phyloP scores from a whole-genome alignment of 2,797 vertebrate genomes.

The Monodelphis domestica region DNA sequence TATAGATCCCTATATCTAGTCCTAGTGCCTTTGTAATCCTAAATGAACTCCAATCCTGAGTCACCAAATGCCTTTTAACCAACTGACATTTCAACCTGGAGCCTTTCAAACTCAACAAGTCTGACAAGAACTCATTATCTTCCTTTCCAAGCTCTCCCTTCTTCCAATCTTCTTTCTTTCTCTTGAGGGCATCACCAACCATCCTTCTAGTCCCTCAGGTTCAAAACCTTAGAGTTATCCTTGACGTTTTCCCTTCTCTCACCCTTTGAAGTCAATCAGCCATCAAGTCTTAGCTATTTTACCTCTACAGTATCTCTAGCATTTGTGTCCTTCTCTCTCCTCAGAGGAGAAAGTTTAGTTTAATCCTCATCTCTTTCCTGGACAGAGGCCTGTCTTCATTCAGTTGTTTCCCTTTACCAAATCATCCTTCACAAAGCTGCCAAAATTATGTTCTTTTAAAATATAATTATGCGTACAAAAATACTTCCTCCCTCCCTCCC shows the following conservation, averaged over 20 bases:
- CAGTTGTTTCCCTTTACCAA: too few species aligned
- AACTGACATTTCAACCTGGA: neutral
- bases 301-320: too few species aligned
- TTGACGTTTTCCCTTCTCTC: neutral
- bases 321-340: too few species aligned
- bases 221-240: neutral
- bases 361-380: too few species aligned
- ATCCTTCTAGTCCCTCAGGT: neutral
- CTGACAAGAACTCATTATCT: neutral
- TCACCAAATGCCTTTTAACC: neutral
- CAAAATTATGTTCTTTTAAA: too few species aligned
- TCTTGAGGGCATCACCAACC: neutral
- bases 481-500: too few species aligned
- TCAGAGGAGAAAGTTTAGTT: too few species aligned
- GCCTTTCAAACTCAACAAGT: neutral
- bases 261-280: neutral
- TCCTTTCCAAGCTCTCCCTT: neutral
- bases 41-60: neutral
- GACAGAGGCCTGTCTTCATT: too few species aligned
- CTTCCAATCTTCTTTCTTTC: neutral
- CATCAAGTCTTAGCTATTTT: too few species aligned
- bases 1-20: neutral
- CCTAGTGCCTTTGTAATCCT: neutral
- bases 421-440: too few species aligned
- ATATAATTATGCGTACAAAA: too few species aligned